Conservation (phyloP, 1,140 invertebrate species). For the Eriocheir sinensis region DNA sequence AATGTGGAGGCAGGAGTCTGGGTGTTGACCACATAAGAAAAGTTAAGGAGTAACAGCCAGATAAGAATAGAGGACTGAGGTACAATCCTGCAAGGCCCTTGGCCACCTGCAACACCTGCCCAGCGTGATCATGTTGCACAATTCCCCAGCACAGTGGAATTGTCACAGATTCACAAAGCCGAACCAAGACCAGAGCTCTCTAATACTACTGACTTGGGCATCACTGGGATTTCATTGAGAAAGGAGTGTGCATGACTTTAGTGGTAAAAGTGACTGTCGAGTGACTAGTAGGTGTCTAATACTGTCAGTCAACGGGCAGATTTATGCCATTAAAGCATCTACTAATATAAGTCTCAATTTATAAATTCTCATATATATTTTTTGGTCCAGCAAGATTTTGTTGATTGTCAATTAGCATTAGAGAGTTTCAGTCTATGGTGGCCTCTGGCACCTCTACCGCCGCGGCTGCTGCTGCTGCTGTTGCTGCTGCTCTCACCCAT, state of each 20-base stretch:
- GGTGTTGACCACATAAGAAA: conserved; percentile 20
- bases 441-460: conserved; percentile 70
- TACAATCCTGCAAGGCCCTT: conserved; percentile 47
- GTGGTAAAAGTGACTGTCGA: conserved; percentile 62
- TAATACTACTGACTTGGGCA: conserved; percentile 63
- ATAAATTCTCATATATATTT: conserved; percentile 27
- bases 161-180: conserved; percentile 76
- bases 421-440: conserved; percentile 69
- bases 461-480: conserved; percentile 45
- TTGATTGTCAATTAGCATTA: conserved; percentile 60
- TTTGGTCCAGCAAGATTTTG: conserved; percentile 34
- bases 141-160: conserved; percentile 74
- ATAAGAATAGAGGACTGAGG: conserved; percentile 31
- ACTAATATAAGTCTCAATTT: conserved; percentile 51
- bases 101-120: conserved; percentile 48
- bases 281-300: conserved; percentile 68
- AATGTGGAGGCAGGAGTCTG: not conserved
- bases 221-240: conserved; percentile 49
- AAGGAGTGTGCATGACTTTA: conserved; percentile 44
- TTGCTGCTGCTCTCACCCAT: conserved; percentile 27
- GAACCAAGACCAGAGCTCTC: conserved; percentile 73
- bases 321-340: conserved; percentile 60
- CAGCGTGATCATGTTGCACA: conserved; percentile 75
- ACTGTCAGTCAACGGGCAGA: conserved; percentile 66
- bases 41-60: conserved; percentile 18